Percentiles rank a stretch among this genome's conserved stretches.
phyloP scores from a whole-genome alignment of 1,140 invertebrate genomes.

The Hylaeus volcanicus region DNA sequence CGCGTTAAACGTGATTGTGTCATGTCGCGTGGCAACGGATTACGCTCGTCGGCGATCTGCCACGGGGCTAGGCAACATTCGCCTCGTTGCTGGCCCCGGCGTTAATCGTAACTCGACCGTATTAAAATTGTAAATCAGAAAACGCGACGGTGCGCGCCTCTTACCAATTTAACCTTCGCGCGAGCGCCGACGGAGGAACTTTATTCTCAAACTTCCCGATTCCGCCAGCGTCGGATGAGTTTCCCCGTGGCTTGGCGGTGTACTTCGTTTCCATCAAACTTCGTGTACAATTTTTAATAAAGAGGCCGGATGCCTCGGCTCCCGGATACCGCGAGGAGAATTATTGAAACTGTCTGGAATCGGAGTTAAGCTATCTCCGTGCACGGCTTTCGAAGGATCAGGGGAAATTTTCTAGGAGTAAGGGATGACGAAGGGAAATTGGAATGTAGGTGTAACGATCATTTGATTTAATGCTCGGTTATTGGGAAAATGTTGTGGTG shows the following conservation, averaged over 20 bases:
- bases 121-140: conserved; percentile 32
- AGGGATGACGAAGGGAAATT: too few relatives aligned
- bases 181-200: conserved; percentile 11
- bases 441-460: too few relatives aligned
- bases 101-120: conserved; percentile 10
- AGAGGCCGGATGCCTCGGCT: conserved; percentile 7
- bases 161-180: conserved; percentile 32
- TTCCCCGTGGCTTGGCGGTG: background rate
- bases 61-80: background rate
- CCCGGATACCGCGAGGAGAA: background rate
- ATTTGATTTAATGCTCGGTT: too few relatives aligned
- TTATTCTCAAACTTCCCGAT: conserved; percentile 39
- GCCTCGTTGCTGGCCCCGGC: background rate
- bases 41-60: background rate
- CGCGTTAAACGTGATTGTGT: background rate
- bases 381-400: too few relatives aligned
- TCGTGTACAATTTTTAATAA: conserved; percentile 46
- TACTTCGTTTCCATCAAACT: conserved; percentile 34
- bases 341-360: background rate
- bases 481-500: too few relatives aligned
- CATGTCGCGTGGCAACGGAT: conserved; percentile 3
- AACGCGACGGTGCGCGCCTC: background rate
- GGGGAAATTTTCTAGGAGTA: too few relatives aligned
- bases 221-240: background rate
- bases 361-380: background rate